Base-by-base conservation (phyloP, 2,113 vertebrate genomes). In the Pterophyllum scalare region DNA sequence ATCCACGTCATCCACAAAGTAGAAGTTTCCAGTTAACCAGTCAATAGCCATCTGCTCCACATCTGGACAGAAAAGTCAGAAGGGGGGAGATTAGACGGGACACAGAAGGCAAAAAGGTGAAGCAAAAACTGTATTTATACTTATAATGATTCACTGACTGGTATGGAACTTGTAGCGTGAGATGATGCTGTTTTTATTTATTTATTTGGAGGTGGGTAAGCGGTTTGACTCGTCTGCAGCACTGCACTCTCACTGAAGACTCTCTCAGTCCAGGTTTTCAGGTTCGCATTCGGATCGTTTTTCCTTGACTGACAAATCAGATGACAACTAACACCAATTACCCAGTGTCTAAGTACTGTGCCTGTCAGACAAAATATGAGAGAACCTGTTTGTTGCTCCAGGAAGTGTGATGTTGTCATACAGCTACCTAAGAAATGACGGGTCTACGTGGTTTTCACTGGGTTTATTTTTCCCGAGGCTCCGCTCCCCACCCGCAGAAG, bases 41-140 rank as follows among this genome's bases (percentile, higher is more conserved):
- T 99, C 98, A 0, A 99, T 98, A 43, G 98, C 98, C 97, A 99
- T 99, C 96, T 99, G 98, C 86, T 99, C 98, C 89, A 99, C 98
- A 24, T 99, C 98, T 99, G 95, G 52, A 87, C 5, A n/a, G 82
- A 90, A 60, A 81, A 49, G 74, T 12, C 35, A 19, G 4, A 12
- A 6, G 64, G 0, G 31, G 13, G 52, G 20, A 31, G 38, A 67
- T 7, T 12, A 60, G 13, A 43, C 15, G 22, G 62, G 83, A 83
- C 58, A 84, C 24, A 61, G 17, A 76, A 57, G 26, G 24, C 15
- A 24, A 28, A 59, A 38, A 28, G n/a, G 19, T 12, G 28, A 79
- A 15, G 59, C 4, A 43, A 75, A 57, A n/a, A 15, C 59, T 61
- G 46, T 14, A 12, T 15, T 61, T 28, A 0, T 56, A 12, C 19